phyloP scores from a whole-genome alignment of 1,140 invertebrate genomes.

The Chrysopa pallens region DNA sequence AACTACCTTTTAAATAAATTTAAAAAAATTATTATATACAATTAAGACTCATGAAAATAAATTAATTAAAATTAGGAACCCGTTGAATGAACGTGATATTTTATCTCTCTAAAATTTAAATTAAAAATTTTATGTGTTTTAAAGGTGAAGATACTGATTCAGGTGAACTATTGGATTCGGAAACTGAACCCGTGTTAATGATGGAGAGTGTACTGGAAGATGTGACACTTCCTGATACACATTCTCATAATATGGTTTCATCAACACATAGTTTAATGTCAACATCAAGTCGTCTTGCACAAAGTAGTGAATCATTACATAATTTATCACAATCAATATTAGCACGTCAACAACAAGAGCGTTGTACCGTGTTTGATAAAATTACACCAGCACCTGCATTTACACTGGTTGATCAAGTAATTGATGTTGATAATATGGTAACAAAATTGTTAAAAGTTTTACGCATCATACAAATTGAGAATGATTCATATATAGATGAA shows the following conservation, averaged over 20 bases:
- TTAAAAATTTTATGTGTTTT: too few relatives aligned
- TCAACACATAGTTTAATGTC: constrained; percentile 24
- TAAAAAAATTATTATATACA: too few relatives aligned
- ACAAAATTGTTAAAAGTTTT: constrained; percentile 56
- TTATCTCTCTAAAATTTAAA: too few relatives aligned
- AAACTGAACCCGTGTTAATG: constrained; percentile 60
- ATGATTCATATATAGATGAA: constrained; percentile 42
- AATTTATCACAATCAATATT: constrained; percentile 44
- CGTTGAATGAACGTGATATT: too few relatives aligned
- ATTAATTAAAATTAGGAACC: too few relatives aligned
- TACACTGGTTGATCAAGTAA: constrained; percentile 49
- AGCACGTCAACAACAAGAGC: constrained; percentile 33
- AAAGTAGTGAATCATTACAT: constrained; percentile 36
- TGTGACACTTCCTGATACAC: constrained; percentile 39
- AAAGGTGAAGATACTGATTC: constrained; percentile 27
- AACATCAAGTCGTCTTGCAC: constrained; percentile 9
- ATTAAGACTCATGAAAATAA: too few relatives aligned
- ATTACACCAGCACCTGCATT: constrained; percentile 20
- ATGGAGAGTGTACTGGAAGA: constrained; percentile 54
- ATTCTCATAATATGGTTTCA: constrained; percentile 49
- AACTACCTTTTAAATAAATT: too few relatives aligned
- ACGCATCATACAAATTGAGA: constrained; percentile 47
- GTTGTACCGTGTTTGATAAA: constrained; percentile 17
- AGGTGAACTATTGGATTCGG: constrained; percentile 51
- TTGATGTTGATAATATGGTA: constrained; percentile 53